Conservation (phyloP, 2,797 vertebrate genomes). For the Spea hammondii region DNA sequence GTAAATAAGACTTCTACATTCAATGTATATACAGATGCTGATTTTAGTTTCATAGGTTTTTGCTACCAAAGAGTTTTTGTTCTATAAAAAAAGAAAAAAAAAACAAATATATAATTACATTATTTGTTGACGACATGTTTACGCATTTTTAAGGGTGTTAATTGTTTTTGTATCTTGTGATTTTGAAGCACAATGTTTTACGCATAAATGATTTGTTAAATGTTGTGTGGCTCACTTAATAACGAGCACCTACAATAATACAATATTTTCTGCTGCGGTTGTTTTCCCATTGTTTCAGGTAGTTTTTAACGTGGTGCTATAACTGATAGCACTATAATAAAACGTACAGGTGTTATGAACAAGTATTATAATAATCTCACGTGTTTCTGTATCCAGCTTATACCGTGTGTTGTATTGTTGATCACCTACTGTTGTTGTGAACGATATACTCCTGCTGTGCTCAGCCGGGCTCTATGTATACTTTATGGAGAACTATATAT, state of each 20-base stretch:
- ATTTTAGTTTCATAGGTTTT: not conserved
- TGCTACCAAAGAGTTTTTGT: conserved; percentile 28
- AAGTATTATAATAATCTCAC: too few relatives aligned
- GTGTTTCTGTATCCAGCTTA: too few relatives aligned
- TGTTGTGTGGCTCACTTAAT: not conserved
- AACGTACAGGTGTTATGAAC: not conserved
- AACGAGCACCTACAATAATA: not conserved
- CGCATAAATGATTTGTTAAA: conserved; percentile 1
- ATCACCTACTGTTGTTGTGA: too few relatives aligned
- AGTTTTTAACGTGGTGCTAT: conserved; percentile 23
- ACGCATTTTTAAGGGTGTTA: conserved; percentile 17
- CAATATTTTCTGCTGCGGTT: not conserved
- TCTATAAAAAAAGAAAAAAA: not conserved
- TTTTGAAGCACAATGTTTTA: conserved; percentile 6
- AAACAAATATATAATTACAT: conserved; percentile 14
- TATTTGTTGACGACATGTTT: conserved; percentile 36
- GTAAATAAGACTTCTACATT: too few relatives aligned
- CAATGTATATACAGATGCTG: too few relatives aligned
- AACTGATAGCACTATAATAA: conserved; percentile 6
- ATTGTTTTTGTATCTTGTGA: conserved; percentile 1
- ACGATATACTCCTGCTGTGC: too few relatives aligned
- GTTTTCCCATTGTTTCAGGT: not conserved
- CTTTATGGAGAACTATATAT: too few relatives aligned
- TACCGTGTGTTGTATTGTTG: too few relatives aligned
- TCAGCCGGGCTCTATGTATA: too few relatives aligned